Base-by-base conservation (phyloP, 2,113 vertebrate species). In the Phrynosoma blainvillii region DNA sequence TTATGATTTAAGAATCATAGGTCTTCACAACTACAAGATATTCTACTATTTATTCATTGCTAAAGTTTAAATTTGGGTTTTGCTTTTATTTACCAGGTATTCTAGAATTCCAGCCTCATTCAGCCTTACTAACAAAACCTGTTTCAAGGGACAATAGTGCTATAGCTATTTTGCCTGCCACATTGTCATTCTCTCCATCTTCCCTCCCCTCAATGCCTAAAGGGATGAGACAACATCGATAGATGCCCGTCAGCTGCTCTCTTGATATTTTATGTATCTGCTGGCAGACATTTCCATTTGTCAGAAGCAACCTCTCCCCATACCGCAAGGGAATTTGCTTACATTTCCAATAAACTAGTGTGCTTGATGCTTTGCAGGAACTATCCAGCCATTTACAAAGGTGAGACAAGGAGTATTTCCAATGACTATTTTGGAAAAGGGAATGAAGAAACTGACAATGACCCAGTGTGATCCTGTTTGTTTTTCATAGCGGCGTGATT, bases 341-440 rank as follows among this genome's bases (percentile, higher is more conserved):
- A 84, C 21, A 68, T 2, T 79, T 88, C n/a, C 78, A 90, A 5
- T 82, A 87, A 85, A 9, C 80, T 8, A 79, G 42, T 47, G 42
- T 84, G 36, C 65, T 87, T 25, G 74, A 79, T 84, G 56, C 25
- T 73, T 74, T 81, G 74, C 82, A 92, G 82, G 71, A 94, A 90
- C 90, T 90, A 47, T 56, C 82, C 32, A 94, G 81, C 70, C 23
- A 87, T 93, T 93, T 91, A 78, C 88, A 75, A 90, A 21, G 75
- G 85, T 85, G 84, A 92, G 75, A 70, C 13, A 89, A 32, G 27
- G 12, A 86, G 89, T 85, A 76, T 91, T 66, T 65, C 92, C 81
- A 77, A 70, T 90, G 89, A 62, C 83, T 91, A 76, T 3, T 6
- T 91, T 77, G 88, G 90, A 78, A 92, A 93, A 0, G 59, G 14